These are phyloP conservation scores for Enteromius thamalakanensis DNA, from an alignment of 2,797 vertebrate species.

Conservation along the genomic window DNA sequence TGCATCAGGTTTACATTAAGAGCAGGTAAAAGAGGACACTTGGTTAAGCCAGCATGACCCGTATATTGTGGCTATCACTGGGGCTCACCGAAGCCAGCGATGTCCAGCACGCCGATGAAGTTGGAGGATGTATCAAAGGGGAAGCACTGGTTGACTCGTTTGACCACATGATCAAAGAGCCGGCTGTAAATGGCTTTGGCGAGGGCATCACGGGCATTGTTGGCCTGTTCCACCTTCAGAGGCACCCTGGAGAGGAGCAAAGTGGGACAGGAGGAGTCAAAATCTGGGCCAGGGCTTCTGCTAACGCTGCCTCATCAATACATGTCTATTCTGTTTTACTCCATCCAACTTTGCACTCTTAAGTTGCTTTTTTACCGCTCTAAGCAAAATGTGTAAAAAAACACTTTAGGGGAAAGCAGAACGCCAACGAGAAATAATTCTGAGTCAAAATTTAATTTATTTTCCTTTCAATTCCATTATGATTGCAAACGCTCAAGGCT, in stretches of 20 bases:
- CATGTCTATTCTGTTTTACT: slow-evolving; percentile 53
- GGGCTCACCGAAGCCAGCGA: slow-evolving; percentile 94
- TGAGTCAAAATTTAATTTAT: slow-evolving; percentile 5
- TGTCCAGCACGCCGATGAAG: slow-evolving; percentile 98
- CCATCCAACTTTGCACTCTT: slow-evolving; percentile 52
- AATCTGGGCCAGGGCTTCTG: slow-evolving; percentile 67
- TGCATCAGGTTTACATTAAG: not conserved
- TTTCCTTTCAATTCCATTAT: slow-evolving; percentile 25
- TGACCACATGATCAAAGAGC: slow-evolving; percentile 98
- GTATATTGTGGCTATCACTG: not conserved
- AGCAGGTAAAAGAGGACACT: not conserved
- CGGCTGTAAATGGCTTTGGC: slow-evolving; percentile 97
- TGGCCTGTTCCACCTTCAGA: slow-evolving; percentile 97
- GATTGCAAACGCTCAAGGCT: slow-evolving; percentile 1
- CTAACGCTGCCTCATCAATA: slow-evolving; percentile 58
- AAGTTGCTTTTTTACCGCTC: slow-evolving; percentile 17
- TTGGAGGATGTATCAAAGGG: slow-evolving; percentile 91
- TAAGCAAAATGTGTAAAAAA: slow-evolving; percentile 9
- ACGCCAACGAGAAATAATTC: not conserved
- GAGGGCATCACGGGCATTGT: slow-evolving; percentile 94
- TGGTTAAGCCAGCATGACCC: too few relatives aligned
- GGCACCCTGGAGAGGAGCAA: slow-evolving; percentile 85
- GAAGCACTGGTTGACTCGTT: slow-evolving; percentile 96
- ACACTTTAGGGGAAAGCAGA: slow-evolving; percentile 1
- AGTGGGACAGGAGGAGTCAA: slow-evolving; percentile 67